Conservation (phyloP, 2,797 vertebrate species). For the Bradypus variegatus region DNA sequence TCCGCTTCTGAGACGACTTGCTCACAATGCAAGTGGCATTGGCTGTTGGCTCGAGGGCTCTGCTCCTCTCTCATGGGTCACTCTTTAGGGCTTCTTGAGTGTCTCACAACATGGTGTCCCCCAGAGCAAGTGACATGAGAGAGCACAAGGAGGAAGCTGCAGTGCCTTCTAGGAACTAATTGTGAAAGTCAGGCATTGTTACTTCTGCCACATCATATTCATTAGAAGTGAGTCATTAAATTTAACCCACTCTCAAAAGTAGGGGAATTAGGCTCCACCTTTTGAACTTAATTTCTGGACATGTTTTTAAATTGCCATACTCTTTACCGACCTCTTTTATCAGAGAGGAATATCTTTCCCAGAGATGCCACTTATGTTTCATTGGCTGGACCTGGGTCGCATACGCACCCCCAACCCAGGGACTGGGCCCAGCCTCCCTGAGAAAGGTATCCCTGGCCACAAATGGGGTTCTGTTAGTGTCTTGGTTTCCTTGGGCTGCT, state of each 20-base stretch:
- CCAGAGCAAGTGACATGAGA: not conserved
- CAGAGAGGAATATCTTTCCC: not conserved
- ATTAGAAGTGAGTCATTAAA: not conserved
- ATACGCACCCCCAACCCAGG: not conserved
- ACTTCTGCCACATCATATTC: not conserved
- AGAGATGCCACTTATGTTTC: not conserved
- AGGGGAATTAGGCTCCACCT: not conserved
- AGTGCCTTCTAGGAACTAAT: not conserved
- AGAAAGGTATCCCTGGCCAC: not conserved
- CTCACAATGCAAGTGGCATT: not conserved
- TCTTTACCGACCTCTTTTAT: not conserved
- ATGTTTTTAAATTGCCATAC: not conserved
- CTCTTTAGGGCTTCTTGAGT: not conserved
- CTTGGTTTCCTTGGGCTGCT: not conserved
- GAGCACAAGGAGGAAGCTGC: not conserved
- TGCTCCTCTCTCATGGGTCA: not conserved
- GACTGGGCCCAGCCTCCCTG: not conserved
- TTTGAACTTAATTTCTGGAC: not conserved
- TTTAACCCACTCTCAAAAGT: not conserved
- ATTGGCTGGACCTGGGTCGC: not conserved
- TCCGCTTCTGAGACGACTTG: no score
- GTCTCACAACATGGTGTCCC: not conserved
- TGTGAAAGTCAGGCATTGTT: not conserved
- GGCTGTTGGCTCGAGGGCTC: not conserved
- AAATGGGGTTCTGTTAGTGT: not conserved